Percentiles rank a stretch among this genome's conserved stretches.
phyloP scores from a whole-genome alignment of 1,140 invertebrate genomes.

The Heliconius congener region DNA sequence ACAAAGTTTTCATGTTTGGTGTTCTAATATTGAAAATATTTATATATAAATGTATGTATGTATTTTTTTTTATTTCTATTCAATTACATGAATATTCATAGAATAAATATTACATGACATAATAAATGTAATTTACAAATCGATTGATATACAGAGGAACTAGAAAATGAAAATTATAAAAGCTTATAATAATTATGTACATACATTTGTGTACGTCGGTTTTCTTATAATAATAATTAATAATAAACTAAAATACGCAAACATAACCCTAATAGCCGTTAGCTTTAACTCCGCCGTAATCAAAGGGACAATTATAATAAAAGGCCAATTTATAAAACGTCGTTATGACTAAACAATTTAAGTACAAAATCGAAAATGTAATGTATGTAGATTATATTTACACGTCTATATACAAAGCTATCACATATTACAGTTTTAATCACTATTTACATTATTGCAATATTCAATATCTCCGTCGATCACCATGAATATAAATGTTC shows the following conservation, averaged over 20 bases:
- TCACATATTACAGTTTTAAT: slow-evolving; percentile 78
- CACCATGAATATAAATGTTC: slow-evolving; percentile 57
- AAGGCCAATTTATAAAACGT: slow-evolving; percentile 29
- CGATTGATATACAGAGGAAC: slow-evolving; percentile 62
- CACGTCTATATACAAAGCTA: slow-evolving; percentile 79
- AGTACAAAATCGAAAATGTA: slow-evolving; percentile 74
- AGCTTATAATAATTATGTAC: slow-evolving; percentile 6
- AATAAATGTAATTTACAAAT: slow-evolving; percentile 55
- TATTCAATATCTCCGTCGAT: slow-evolving; percentile 55
- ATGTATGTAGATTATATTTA: slow-evolving; percentile 66
- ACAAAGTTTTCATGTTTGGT: slow-evolving; percentile 80
- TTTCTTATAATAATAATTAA: slow-evolving; percentile 18
- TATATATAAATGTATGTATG: slow-evolving; percentile 45
- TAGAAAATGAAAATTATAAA: slow-evolving; percentile 60
- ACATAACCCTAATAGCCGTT: slow-evolving; percentile 23
- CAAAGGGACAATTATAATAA: slow-evolving; percentile 16
- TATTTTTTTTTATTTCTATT: slow-evolving; percentile 48
- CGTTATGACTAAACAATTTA: slow-evolving; percentile 59
- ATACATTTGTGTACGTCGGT: slow-evolving; percentile 30
- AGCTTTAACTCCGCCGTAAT: slow-evolving; percentile 16
- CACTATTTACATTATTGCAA: slow-evolving; percentile 80
- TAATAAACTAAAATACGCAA: slow-evolving; percentile 30
- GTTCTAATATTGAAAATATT: slow-evolving; percentile 75
- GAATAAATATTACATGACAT: slow-evolving; percentile 37
- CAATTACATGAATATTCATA: slow-evolving; percentile 65